phyloP scores from a whole-genome alignment of 2,888 invertebrate species.

The Torymus auratus region DNA sequence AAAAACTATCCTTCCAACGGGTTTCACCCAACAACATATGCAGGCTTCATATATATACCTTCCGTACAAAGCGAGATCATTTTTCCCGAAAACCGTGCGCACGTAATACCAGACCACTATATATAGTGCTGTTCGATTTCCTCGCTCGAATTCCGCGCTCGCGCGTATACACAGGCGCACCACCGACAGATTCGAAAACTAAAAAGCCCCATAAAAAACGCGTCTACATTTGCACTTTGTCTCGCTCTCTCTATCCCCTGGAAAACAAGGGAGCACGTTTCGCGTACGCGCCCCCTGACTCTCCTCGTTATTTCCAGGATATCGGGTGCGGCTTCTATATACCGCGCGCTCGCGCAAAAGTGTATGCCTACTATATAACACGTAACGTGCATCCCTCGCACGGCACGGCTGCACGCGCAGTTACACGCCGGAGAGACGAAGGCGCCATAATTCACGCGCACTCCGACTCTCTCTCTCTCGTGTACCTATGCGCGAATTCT shows the following conservation, averaged over 20 bases:
- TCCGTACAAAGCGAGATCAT: no score
- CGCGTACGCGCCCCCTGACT: conserved; percentile 26
- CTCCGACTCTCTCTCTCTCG: no score
- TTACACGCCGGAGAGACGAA: conserved; percentile 11
- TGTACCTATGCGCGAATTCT: conserved; percentile 17
- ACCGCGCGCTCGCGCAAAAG: background rate
- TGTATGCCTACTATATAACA: background rate
- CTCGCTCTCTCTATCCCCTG: background rate
- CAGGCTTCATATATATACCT: no score
- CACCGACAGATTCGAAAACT: no score
- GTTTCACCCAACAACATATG: no score
- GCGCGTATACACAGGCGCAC: no score
- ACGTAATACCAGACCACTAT: no score
- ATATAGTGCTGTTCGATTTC: no score
- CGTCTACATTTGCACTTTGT: conserved; percentile 20
- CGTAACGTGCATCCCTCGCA: conserved; percentile 19
- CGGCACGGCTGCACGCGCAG: background rate
- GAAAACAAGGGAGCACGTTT: conserved; percentile 31
- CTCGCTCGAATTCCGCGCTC: no score
- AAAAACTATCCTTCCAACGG: no score
- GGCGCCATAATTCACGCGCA: conserved; percentile 45
- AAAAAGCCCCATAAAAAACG: background rate
- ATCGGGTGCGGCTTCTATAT: conserved; percentile 28
- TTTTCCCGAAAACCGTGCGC: no score
- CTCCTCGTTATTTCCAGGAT: conserved; percentile 47